These are phyloP conservation scores for Uria lomvia DNA, from an alignment of 2,113 vertebrate species.

Conservation along the genomic window DNA sequence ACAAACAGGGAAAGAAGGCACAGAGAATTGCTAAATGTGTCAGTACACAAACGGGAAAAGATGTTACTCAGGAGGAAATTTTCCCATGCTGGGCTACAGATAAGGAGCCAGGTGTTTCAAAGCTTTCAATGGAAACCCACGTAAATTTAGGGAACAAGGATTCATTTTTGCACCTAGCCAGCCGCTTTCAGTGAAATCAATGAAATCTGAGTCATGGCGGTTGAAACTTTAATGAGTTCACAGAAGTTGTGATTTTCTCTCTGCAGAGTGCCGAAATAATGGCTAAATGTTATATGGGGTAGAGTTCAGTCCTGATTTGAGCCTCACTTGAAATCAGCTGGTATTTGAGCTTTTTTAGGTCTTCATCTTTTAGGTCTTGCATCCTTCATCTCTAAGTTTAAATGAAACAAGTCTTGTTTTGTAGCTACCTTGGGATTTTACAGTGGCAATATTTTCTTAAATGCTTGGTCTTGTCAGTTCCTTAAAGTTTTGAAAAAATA, in stretches of 20 bases:
- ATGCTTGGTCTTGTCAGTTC: background rate
- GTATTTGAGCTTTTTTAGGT: background rate
- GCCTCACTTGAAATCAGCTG: background rate
- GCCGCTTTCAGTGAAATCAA: background rate
- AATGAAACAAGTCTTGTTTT: background rate
- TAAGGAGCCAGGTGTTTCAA: background rate
- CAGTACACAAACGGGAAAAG: background rate
- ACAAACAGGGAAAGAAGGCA: background rate
- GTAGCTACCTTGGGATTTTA: background rate
- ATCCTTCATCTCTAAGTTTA: background rate
- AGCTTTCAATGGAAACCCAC: background rate
- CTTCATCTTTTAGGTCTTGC: background rate
- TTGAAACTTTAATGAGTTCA: slow-evolving; percentile 12
- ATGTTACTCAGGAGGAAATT: background rate
- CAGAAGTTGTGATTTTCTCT: background rate
- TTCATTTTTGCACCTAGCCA: background rate
- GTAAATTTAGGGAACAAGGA: background rate
- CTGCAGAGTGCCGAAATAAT: background rate
- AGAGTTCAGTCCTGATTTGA: background rate
- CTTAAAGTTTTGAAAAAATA: background rate
- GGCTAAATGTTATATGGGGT: background rate
- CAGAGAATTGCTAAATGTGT: background rate
- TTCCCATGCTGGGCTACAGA: background rate
- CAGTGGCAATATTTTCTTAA: background rate
- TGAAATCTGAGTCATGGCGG: background rate